A percentile compares a stretch with the other conserved stretches of the same genome.
These are phyloP conservation scores for Drosophila teissieri DNA, from an alignment of 1,140 invertebrate species.

Conservation along the genomic window DNA sequence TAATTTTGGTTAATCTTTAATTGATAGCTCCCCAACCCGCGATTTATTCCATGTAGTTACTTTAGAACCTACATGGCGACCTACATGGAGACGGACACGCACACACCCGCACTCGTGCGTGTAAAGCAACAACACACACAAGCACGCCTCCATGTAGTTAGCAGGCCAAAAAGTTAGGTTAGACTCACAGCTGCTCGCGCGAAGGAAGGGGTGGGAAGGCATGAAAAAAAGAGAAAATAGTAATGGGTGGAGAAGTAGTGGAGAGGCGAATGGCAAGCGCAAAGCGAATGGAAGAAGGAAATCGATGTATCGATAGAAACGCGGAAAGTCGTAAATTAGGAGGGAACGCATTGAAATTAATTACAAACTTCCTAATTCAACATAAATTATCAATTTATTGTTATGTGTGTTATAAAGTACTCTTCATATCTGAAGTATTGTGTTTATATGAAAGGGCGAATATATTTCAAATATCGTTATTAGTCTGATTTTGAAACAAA, in stretches of 20 bases:
- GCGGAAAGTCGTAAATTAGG: too few relatives aligned
- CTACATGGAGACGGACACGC: constrained; percentile 51
- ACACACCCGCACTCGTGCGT: constrained; percentile 26
- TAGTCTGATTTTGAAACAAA: not conserved
- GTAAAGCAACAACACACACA: constrained; percentile 40
- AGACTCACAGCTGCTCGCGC: constrained; percentile 50
- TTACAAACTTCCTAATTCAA: too few relatives aligned
- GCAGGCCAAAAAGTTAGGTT: constrained; percentile 58
- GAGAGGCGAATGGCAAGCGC: constrained; percentile 46
- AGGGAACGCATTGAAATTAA: too few relatives aligned
- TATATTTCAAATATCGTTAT: not conserved
- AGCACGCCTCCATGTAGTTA: constrained; percentile 59
- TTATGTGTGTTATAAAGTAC: too few relatives aligned
- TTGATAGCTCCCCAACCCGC: constrained; percentile 31
- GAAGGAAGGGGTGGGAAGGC: constrained; percentile 11
- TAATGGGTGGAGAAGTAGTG: constrained; percentile 13
- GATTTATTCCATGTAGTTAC: constrained; percentile 54
- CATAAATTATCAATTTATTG: too few relatives aligned
- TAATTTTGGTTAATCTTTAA: constrained; percentile 27
- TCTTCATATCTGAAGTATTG: too few relatives aligned
- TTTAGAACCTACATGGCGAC: constrained; percentile 54
- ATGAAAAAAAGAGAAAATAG: constrained; percentile 18
- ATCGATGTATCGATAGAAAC: constrained; percentile 19
- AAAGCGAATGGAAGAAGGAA: constrained; percentile 25
- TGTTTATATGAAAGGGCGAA: too few relatives aligned